Conservation (phyloP, 2,113 vertebrate genomes). For the Platysteira castanea region DNA sequence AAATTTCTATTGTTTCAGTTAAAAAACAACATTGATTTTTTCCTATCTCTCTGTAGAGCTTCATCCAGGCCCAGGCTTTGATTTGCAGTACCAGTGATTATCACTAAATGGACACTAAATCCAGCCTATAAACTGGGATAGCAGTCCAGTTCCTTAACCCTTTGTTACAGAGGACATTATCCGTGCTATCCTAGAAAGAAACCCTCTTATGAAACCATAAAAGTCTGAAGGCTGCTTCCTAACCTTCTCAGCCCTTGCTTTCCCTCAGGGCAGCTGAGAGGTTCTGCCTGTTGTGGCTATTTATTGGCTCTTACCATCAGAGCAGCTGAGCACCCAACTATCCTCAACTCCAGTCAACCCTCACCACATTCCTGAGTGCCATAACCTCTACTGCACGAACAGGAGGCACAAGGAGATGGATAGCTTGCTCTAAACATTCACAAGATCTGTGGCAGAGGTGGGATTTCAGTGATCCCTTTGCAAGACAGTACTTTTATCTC, state of each 20-base stretch:
- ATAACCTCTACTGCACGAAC: no score
- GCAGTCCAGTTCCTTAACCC: neutral
- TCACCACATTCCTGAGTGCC: neutral
- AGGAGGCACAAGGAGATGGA: neutral
- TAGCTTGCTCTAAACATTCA: neutral
- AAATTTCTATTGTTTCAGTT: neutral
- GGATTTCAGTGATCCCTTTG: neutral
- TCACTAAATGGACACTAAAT: neutral
- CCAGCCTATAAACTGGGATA: neutral
- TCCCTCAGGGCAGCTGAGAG: neutral
- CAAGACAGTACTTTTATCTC: neutral
- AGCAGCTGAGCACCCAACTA: neutral
- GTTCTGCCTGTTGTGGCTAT: neutral
- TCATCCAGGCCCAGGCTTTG: neutral
- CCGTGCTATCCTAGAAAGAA: neutral
- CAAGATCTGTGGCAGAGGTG: neutral
- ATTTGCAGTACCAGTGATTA: neutral
- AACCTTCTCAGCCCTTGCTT: neutral
- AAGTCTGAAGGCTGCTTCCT: neutral
- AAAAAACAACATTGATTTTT: neutral
- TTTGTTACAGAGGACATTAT: neutral
- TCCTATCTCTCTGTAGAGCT: neutral
- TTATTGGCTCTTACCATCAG: neutral
- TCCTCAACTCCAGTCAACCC: neutral
- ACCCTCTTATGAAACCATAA: neutral